A percentile compares a stretch with the other conserved stretches of the same genome.
These are phyloP conservation scores for Thelaira solivaga DNA, from an alignment of 2,888 invertebrate genomes.

Conservation along the genomic window DNA sequence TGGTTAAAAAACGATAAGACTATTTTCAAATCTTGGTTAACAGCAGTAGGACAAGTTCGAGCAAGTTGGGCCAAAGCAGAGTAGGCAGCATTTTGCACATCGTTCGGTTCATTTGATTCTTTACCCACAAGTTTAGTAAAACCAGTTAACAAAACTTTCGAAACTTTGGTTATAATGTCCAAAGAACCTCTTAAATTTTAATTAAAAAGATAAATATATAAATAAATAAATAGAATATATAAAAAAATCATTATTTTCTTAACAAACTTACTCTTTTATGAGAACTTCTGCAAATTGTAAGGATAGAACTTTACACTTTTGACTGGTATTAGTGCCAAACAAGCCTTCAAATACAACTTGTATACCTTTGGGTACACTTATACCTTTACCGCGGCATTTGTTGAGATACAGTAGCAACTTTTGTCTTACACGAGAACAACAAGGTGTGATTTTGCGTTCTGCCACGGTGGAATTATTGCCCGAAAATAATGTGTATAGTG, in stretches of 20 bases:
- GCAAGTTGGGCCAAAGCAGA: constrained; percentile 78
- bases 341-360: constrained; percentile 94
- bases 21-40: constrained; percentile 82
- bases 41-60: constrained; percentile 78
- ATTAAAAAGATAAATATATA: neutral
- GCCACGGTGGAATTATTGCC: constrained; percentile 78
- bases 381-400: constrained; percentile 83
- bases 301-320: constrained; percentile 87
- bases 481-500: constrained; percentile 86
- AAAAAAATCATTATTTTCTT: neutral
- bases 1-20: constrained; percentile 75
- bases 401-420: constrained; percentile 91
- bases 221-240: neutral
- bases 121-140: constrained; percentile 74
- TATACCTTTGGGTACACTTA: constrained; percentile 87
- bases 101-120: constrained; percentile 73
- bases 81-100: constrained; percentile 78
- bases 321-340: constrained; percentile 89
- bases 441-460: constrained; percentile 86
- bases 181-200: constrained; percentile 69
- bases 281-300: constrained; percentile 89
- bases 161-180: constrained; percentile 74
- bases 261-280: constrained; percentile 84
- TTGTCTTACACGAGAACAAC: constrained; percentile 88
- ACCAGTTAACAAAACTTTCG: constrained; percentile 75